Conservation (phyloP, 2,888 invertebrate genomes). For the Chrysomela aeneicollis region DNA sequence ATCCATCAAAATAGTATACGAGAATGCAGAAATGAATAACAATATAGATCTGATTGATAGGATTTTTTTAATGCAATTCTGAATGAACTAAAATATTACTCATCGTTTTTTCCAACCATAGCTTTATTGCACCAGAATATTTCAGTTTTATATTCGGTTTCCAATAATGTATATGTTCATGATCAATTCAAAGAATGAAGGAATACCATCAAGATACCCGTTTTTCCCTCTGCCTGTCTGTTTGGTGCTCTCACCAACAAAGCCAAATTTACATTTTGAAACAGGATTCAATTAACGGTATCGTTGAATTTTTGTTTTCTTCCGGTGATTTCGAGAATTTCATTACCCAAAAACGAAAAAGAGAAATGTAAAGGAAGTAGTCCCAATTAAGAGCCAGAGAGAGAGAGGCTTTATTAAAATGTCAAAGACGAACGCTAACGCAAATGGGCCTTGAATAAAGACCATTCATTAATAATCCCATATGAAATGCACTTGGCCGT, state of each 20-base stretch:
- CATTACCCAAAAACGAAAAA: constrained; percentile 19
- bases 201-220: too few species aligned
- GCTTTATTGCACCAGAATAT: too few species aligned
- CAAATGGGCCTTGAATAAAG: constrained; percentile 52
- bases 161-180: too few species aligned
- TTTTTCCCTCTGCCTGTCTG: too few species aligned
- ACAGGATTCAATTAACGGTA: constrained; percentile 14
- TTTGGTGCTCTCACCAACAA: too few species aligned
- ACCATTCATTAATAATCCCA: constrained; percentile 55
- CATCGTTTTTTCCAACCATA: too few species aligned
- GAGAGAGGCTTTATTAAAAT: constrained; percentile 51
- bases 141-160: too few species aligned
- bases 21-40: not conserved
- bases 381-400: constrained; percentile 38
- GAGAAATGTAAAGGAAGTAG: constrained; percentile 39
- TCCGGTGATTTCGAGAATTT: constrained; percentile 18
- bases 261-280: too few species aligned
- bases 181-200: too few species aligned
- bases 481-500: constrained; percentile 41
- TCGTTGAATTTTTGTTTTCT: constrained; percentile 24
- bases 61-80: too few species aligned
- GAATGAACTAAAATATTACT: too few species aligned
- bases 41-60: too few species aligned
- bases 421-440: constrained; percentile 53
- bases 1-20: constrained; percentile 7